Base-by-base conservation (phyloP, 2,113 vertebrate genomes). In the Eulemur rufifrons region DNA sequence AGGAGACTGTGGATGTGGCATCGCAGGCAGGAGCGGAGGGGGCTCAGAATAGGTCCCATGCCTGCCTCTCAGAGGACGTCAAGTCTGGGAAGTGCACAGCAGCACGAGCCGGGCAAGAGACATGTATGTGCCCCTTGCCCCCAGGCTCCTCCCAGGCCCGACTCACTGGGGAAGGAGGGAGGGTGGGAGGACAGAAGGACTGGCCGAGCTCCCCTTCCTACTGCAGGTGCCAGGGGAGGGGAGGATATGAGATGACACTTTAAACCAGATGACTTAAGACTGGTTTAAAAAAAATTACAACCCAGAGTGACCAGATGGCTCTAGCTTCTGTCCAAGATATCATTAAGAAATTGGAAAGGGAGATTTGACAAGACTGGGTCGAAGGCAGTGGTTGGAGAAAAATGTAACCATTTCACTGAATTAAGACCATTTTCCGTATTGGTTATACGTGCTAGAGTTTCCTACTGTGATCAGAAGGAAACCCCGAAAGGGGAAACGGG, bases 41-140 rank as follows among this genome's bases (percentile, higher is more conserved):
- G 39, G 39, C 18, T 47, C 29, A 3, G 2, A 52, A 18, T n/a
- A 1, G 3, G 34, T 64, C 21, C 2, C 8, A 1, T 17, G 47
- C 20, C 12, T 56, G 73, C 63, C 37, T 80, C 77, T 64, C 27
- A 6, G 32, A 27, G 68, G 13, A 17, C 8, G 0, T 10, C 17
- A 37, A 15, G 20, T 77, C 3, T 25, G 56, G 45, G 20, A 71
- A 63, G 71, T 69, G 39, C 8, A 29, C 1, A 71, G 73, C 27
- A 66, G 37, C 10, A 3, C 0, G 0, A 25, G 54, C 39, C 50
- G 45, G 39, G 32, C 50, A 42, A 52, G 34, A 69, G 42, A 50
- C 20, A 39, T 8, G 34, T 56, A 27, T 27, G 59, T 63, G 23
- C 13, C 34, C 32, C n/a, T 45, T 13, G 17, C 34, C 18, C 23